Evolutionary conservation across 2,888 invertebrate genomes (phyloP).

Genomic region (Sthenelais limicola): DNA sequence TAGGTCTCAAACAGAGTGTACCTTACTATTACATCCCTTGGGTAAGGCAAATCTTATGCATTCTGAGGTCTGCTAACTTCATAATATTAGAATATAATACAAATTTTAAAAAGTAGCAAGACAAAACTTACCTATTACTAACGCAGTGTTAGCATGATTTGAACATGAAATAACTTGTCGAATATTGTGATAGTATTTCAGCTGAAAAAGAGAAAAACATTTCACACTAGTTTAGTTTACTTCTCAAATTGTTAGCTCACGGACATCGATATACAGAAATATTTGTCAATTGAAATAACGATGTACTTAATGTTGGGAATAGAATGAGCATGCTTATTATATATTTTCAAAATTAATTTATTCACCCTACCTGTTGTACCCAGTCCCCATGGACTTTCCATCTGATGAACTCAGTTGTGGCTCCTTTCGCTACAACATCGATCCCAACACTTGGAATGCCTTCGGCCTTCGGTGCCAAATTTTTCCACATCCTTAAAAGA

Average conservation of each 20-base stretch:
- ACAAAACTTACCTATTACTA: conserved; percentile 72
- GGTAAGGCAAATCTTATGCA: too few relatives aligned
- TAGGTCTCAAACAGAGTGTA: too few relatives aligned
- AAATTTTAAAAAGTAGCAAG: too few relatives aligned
- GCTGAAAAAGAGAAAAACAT: conserved; percentile 55
- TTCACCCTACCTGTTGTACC: conserved; percentile 68
- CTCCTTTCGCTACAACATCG: conserved; percentile 62
- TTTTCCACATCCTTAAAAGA: conserved; percentile 68
- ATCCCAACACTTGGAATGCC: conserved; percentile 70
- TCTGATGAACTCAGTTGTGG: conserved; percentile 67
- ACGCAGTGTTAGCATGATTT: conserved; percentile 69
- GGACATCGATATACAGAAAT: background rate
- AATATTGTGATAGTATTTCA: conserved; percentile 70
- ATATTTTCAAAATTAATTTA: background rate
- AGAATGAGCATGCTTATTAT: too few relatives aligned
- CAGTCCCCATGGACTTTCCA: conserved; percentile 72
- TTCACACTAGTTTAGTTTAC: background rate
- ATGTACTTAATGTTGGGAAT: background rate
- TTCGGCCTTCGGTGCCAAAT: conserved; percentile 68
- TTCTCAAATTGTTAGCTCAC: background rate
- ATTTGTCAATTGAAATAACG: background rate
- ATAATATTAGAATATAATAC: too few relatives aligned
- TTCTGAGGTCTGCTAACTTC: too few relatives aligned
- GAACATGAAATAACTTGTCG: conserved; percentile 72
- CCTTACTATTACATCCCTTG: too few relatives aligned